Evolutionary conservation across 1,140 invertebrate genomes (phyloP).

Genomic region (Mycetomoellerius zeteki): DNA sequence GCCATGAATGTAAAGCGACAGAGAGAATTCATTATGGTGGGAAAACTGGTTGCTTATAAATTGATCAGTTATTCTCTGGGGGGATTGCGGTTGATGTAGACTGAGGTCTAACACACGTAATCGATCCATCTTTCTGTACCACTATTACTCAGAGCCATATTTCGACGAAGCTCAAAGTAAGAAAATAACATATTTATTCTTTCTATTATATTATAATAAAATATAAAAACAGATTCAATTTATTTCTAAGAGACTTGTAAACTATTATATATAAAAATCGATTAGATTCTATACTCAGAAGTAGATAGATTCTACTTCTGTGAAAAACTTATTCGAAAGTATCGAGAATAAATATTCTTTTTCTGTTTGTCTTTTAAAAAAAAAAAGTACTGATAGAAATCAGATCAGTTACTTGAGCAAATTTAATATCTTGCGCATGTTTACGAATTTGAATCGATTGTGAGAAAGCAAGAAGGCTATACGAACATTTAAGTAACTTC

Average conservation of each 20-base stretch:
- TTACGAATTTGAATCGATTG: constrained; percentile 21
- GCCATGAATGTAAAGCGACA: constrained; percentile 58
- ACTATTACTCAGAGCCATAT: neutral
- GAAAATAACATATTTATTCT: neutral
- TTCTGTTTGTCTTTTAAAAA: neutral
- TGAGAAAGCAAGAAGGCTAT: constrained; percentile 45
- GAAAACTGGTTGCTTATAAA: constrained; percentile 63
- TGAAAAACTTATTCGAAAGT: neutral
- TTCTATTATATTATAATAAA: too few species aligned
- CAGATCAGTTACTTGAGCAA: constrained; percentile 16
- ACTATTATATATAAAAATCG: neutral
- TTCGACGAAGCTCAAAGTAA: neutral
- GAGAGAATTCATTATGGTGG: constrained; percentile 53
- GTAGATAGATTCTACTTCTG: neutral
- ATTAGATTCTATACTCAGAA: neutral
- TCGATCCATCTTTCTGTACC: neutral
- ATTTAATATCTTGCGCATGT: neutral
- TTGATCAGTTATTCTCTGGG: constrained; percentile 51
- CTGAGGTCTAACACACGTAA: neutral
- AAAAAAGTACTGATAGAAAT: neutral
- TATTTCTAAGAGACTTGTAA: neutral
- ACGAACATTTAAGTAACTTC: constrained; percentile 80
- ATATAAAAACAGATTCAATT: neutral
- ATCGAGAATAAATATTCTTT: neutral
- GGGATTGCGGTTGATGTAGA: neutral